Percentiles rank a stretch among this genome's conserved stretches.
phyloP scores from a whole-genome alignment of 2,113 vertebrate genomes.

The Echinops telfairi region DNA sequence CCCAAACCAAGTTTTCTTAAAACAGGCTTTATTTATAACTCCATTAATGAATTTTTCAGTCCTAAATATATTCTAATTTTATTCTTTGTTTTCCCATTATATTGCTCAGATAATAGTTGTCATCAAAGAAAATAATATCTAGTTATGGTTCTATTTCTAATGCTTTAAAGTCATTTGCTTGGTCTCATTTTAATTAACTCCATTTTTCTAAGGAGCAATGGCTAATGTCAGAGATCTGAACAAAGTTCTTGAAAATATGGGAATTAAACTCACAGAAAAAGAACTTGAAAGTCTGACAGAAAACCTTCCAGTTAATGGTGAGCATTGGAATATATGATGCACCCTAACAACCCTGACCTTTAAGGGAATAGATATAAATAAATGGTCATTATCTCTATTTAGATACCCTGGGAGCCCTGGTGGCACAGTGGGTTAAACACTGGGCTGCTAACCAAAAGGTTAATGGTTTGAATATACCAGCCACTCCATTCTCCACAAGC shows the following conservation, averaged over 20 bases:
- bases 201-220: not conserved
- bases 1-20: not conserved
- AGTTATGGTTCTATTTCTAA: not conserved
- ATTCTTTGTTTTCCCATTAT: not conserved
- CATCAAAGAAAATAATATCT: not conserved
- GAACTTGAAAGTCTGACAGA: slow-evolving; percentile 27
- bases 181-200: not conserved
- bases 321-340: not conserved
- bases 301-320: not conserved
- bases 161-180: not conserved
- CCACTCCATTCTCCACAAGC: too few relatives aligned
- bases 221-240: not conserved
- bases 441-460: too few relatives aligned
- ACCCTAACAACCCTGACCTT: not conserved
- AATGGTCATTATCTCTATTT: too few relatives aligned
- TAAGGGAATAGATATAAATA: not conserved
- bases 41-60: not conserved
- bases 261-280: slow-evolving; percentile 22
- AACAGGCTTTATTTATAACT: not conserved
- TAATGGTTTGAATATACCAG: too few relatives aligned
- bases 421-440: too few relatives aligned
- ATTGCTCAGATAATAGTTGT: not conserved
- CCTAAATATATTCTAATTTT: not conserved
- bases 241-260: not conserved
- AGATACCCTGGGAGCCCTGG: too few relatives aligned